Evolutionary conservation across 1,140 invertebrate genomes (phyloP), one percentile per base, ranked within the genome.

Genomic region (Holcopasites calliopsidis): DNA sequence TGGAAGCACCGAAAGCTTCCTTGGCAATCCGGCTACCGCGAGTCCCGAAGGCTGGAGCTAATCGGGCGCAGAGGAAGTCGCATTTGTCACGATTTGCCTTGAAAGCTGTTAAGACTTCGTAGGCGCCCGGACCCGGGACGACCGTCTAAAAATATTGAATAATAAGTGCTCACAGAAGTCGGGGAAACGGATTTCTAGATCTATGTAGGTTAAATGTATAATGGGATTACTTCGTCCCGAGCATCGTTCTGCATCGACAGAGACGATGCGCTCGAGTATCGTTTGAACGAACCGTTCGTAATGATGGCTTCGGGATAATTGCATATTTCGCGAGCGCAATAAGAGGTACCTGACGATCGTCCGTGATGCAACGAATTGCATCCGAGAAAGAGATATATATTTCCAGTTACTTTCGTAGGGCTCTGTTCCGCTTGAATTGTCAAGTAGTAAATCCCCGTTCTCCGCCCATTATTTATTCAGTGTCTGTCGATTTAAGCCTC

Each of bases 41-140:
- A 1, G 83, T 73, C 0, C 55, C 69, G 44, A 85, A 84, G 33
- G 75, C 47, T 16, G 74, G 68, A 55, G 58, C 50, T 49, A 50
- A 62, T 62, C 47, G 47, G 23, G 50, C 55, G 16, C 78, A 66
- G 33, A 62, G 60, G 18, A 66, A 76, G 16, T 84, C 70, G 42
- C 83, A 84, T 78, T 62, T 62, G 72, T 84, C 78, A 74, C 79
- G 75, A 73, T 69, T 78, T 28, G 71, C 52, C 50, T 84, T 85
- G 79, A 84, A 85, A 35, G 83, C 71, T 55, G 50, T 70, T 40
- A 73, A 70, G 55, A 31, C 72, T 38, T 85, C 82, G 78, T 84
- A 84, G 76, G 79, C 55, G 49, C 78, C 76, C 5, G 82, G 64
- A 76, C 74, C 76, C 10, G 79, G 82, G 7, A 55, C 52, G 31